Conservation (phyloP, 2,113 vertebrate species). For the Zosterops borbonicus region DNA sequence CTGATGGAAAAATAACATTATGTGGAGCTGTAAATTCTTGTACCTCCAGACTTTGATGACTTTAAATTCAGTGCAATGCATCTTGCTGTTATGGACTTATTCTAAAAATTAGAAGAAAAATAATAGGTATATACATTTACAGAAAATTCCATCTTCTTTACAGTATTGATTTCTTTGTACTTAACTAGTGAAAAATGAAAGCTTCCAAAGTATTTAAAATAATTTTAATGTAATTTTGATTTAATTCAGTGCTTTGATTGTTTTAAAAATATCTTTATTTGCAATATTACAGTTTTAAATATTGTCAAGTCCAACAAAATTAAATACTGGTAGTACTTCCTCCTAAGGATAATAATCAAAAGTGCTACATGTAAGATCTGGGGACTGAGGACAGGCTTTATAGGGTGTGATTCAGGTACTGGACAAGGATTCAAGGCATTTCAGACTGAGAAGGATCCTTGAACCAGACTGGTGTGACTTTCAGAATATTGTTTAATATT, state of each 20-base stretch:
- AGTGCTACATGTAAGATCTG: fast-evolving
- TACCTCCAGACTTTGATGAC: neutral
- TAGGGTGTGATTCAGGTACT: neutral
- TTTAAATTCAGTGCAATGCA: neutral
- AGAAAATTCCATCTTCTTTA: neutral
- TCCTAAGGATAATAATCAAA: neutral
- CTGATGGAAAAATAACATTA: neutral
- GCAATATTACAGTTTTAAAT: neutral
- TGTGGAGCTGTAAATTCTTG: neutral
- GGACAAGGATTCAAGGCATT: neutral
- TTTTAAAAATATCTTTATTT: neutral
- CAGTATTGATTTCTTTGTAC: neutral
- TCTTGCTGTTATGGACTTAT: neutral
- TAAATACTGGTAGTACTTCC: neutral
- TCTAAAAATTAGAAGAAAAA: neutral
- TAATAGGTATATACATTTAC: neutral
- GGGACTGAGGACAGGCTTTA: neutral
- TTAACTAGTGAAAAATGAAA: neutral
- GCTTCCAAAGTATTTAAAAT: neutral
- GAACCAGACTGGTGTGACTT: neutral
- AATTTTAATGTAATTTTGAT: neutral
- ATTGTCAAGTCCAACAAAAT: neutral
- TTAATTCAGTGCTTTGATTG: neutral
- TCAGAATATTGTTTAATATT: neutral
- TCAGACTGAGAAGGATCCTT: neutral